These are phyloP conservation scores for Protonemura montana DNA, from an alignment of 2,888 invertebrate genomes.

Conservation along the genomic window DNA sequence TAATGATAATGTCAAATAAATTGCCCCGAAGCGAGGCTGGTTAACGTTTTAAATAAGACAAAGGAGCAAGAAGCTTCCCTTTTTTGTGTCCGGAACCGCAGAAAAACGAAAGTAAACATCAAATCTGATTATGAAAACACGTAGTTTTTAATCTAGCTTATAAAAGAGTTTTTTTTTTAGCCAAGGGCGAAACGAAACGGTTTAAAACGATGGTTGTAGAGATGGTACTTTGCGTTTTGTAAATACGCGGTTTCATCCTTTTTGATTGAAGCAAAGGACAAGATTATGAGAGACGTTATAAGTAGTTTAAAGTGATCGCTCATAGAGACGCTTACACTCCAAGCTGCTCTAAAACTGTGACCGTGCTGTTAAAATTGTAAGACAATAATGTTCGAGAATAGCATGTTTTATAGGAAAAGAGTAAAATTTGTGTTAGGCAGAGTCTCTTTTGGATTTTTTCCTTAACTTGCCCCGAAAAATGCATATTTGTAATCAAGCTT, in stretches of 20 bases:
- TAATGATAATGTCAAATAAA: background rate
- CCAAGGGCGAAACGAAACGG: background rate
- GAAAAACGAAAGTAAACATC: background rate
- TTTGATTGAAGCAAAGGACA: background rate
- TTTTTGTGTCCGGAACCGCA: background rate
- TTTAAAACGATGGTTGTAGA: background rate
- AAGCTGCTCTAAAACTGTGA: too few species aligned
- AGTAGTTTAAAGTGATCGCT: too few species aligned
- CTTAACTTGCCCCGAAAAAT: too few species aligned
- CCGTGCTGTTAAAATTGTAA: too few species aligned
- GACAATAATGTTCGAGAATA: too few species aligned
- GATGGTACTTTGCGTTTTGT: background rate
- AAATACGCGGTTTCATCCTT: background rate
- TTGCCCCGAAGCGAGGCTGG: background rate
- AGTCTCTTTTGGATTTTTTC: too few species aligned
- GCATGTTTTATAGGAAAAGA: too few species aligned
- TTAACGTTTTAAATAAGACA: background rate
- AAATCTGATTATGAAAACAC: background rate
- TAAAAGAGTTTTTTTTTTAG: background rate
- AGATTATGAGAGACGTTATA: too few species aligned
- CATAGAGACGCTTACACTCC: too few species aligned
- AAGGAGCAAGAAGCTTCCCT: background rate
- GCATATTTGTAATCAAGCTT: too few species aligned
- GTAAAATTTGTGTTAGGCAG: too few species aligned
- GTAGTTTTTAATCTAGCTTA: background rate